Base-by-base conservation (phyloP, 2,888 invertebrate species). In the Macaria notata region DNA sequence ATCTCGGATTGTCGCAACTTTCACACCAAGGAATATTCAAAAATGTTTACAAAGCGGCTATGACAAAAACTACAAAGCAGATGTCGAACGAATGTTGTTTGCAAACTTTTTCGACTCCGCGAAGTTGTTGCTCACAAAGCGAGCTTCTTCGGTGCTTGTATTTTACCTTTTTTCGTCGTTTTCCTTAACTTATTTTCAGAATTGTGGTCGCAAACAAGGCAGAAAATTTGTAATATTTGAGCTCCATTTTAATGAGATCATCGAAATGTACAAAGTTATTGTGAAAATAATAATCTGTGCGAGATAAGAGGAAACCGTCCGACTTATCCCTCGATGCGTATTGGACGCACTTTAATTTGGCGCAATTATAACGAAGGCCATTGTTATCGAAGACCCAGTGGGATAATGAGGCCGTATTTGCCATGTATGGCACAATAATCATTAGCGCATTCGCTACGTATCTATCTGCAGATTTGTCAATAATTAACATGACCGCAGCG, bases 1-100 rank as follows among this genome's bases (percentile, higher is more conserved):
- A 81, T 80, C 79, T 77, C 70, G 68, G 75, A 76, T 77, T 76
- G 70, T 77, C 70, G 73, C 74, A 78, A 80, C 75, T 79, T 80
- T 75, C 72, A 75, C 73, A 72, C 70, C 69, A 63, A 69, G 73
- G 73, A 77, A 77, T 78, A 79, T 78, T 81, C 72, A 81, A 78
- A 79, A 76, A 76, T 76, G 70, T 76, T 76, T 74, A 61, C 66
- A 71, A 71, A 73, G 69, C 72, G 67, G 59, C 59, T 50, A 59
- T 63, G 71, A 72, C 73, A 72, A 76, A 78, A 73, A 73, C 72
- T 75, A 72, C 68, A 74, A 74, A 68, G 69, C 70, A 73, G 69
- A 74, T 69, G 73, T 71, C 47, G 70, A 66, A 68, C 62, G 63
- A 64, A 69, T 65, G 45, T 54, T 44, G 55, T 62, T 58, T 46